Percentiles rank a stretch among this genome's conserved stretches.
These are phyloP conservation scores for Perdita meconis DNA, from an alignment of 2,888 invertebrate genomes.

Conservation along the genomic window DNA sequence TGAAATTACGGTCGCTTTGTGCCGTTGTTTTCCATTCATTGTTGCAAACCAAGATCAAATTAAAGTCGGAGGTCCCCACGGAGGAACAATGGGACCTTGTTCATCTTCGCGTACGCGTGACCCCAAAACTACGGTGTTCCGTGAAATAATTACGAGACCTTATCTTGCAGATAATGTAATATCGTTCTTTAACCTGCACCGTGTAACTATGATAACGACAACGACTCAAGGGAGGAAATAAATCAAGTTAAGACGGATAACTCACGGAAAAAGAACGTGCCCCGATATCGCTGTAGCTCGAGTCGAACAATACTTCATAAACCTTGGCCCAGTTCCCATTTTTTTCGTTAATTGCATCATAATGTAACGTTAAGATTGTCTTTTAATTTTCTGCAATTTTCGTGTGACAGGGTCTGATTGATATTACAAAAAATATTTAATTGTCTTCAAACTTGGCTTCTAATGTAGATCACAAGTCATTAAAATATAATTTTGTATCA, in stretches of 20 bases:
- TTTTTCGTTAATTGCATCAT: background rate
- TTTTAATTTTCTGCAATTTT: background rate
- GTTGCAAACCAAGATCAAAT: slow-evolving; percentile 64
- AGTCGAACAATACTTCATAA: slow-evolving; percentile 21
- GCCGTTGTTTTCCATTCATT: slow-evolving; percentile 53
- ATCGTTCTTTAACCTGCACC: slow-evolving; percentile 8
- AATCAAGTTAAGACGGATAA: background rate
- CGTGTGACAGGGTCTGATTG: background rate
- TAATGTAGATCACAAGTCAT: too few relatives aligned
- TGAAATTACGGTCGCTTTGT: slow-evolving; percentile 58
- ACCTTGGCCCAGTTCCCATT: slow-evolving; percentile 8
- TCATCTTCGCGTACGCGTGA: slow-evolving; percentile 22
- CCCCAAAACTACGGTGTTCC: slow-evolving; percentile 35
- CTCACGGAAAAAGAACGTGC: background rate
- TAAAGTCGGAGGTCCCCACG: slow-evolving; percentile 35
- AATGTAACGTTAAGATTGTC: slow-evolving; percentile 2
- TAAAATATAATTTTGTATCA: too few relatives aligned
- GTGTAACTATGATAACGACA: slow-evolving; percentile 18
- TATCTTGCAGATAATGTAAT: slow-evolving; percentile 28
- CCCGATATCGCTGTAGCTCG: slow-evolving; percentile 26
- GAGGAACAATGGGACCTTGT: slow-evolving; percentile 39
- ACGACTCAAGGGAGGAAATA: background rate
- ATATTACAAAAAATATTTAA: too few relatives aligned
- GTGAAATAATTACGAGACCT: slow-evolving; percentile 48
- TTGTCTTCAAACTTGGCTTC: too few relatives aligned